Evolutionary conservation across 2,888 invertebrate genomes (phyloP).

Genomic region (Oscheius sp.): DNA sequence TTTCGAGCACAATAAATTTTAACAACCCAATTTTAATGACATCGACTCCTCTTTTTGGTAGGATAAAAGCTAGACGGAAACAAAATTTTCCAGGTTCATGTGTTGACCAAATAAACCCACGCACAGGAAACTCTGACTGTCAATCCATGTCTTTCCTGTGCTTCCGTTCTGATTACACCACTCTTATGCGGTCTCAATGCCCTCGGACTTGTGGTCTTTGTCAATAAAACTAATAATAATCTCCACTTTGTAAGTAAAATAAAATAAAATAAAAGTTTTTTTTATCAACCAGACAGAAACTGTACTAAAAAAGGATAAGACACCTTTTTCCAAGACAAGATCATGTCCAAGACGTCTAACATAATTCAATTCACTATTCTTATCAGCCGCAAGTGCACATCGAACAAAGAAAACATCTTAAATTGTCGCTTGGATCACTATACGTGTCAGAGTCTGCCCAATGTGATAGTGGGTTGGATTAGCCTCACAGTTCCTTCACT

Average conservation of each 20-base stretch:
- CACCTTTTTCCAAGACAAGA: neutral
- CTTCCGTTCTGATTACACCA: neutral
- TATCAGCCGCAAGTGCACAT: neutral
- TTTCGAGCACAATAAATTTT: too few species aligned
- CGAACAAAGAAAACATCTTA: neutral
- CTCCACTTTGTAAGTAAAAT: neutral
- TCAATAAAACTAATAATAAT: neutral
- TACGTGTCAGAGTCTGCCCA: neutral
- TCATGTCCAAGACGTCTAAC: neutral
- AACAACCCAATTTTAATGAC: neutral
- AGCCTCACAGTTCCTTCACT: neutral
- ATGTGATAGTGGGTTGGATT: neutral
- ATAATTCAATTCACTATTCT: neutral
- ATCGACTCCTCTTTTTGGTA: neutral
- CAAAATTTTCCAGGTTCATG: neutral
- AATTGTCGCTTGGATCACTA: neutral
- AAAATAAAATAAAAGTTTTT: neutral
- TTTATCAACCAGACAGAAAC: neutral
- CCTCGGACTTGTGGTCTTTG: too few species aligned
- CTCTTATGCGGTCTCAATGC: neutral
- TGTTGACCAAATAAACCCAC: neutral
- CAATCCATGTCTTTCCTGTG: neutral
- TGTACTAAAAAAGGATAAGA: neutral
- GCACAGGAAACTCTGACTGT: slow-evolving; percentile 5
- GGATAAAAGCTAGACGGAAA: neutral